Percentiles rank a stretch among this genome's conserved stretches.
Evolutionary conservation across 2,113 vertebrate genomes (phyloP).

Genomic region (Ageneiosus marmoratus): DNA sequence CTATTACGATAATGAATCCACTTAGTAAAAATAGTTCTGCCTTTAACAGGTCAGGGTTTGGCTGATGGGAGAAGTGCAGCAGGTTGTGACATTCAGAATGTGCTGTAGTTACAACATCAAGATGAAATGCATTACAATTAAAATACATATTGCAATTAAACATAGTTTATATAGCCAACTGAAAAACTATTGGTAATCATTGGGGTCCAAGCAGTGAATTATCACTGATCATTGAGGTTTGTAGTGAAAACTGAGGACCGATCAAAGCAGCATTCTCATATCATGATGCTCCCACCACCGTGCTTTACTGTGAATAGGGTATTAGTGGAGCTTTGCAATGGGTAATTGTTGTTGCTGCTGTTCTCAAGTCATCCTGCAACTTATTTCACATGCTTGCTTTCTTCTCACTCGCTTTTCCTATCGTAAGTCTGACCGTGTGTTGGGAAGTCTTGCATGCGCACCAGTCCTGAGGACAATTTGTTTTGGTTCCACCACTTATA

Average conservation of each 20-base stretch:
- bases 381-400: too few species aligned
- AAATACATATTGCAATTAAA: not conserved
- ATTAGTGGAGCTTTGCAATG: too few species aligned
- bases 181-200: not conserved
- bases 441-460: too few species aligned
- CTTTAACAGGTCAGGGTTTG: not conserved
- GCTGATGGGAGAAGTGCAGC: not conserved
- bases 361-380: too few species aligned
- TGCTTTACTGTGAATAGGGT: not conserved
- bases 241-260: too few species aligned
- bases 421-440: too few species aligned
- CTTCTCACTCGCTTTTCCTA: too few species aligned
- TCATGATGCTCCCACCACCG: not conserved
- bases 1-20: not conserved
- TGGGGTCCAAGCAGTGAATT: not conserved
- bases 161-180: not conserved
- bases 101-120: not conserved
- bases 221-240: not conserved
- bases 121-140: not conserved
- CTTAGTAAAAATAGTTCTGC: not conserved
- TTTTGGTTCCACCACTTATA: too few species aligned
- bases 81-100: not conserved
- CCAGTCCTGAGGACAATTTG: too few species aligned
- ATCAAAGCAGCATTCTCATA: not conserved
- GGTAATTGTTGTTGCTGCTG: too few species aligned